These are phyloP conservation scores for Aeoliscus strigatus DNA, from an alignment of 2,797 vertebrate genomes.

Conservation along the genomic window DNA sequence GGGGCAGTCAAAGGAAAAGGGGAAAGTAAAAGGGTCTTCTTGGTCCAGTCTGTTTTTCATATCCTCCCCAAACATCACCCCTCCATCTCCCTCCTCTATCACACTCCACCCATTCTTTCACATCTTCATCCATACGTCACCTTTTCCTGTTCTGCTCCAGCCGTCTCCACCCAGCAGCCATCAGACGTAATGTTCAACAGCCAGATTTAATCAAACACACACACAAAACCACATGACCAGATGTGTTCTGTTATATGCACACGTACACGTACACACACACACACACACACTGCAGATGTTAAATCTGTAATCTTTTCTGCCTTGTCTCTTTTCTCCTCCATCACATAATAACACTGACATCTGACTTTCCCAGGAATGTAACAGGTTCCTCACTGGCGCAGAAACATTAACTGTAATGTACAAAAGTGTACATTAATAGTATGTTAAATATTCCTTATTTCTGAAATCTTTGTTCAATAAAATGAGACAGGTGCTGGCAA, in stretches of 20 bases:
- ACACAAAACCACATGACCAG: slow-evolving; percentile 35
- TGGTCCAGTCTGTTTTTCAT: neutral
- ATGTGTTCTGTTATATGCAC: slow-evolving; percentile 19
- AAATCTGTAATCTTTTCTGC: neutral
- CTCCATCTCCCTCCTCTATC: neutral
- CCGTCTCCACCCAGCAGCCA: slow-evolving; percentile 3
- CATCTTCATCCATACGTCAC: slow-evolving; percentile 2
- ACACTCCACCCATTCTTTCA: slow-evolving; percentile 3
- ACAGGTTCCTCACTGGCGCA: too few relatives aligned
- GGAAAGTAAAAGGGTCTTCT: neutral
- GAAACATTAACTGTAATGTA: too few relatives aligned
- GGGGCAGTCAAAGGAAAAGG: neutral
- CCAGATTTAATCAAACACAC: slow-evolving; percentile 13
- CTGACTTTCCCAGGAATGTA: neutral
- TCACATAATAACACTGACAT: neutral
- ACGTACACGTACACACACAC: slow-evolving; percentile 3
- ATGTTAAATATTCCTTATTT: too few relatives aligned
- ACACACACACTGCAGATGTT: slow-evolving; percentile 22
- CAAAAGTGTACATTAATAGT: too few relatives aligned
- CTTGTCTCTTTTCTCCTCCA: neutral
- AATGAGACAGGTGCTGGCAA: too few relatives aligned
- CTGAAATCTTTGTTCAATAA: too few relatives aligned
- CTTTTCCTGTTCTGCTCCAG: neutral
- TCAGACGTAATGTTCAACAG: slow-evolving; percentile 8
- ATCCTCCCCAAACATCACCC: neutral